Evolutionary conservation across 1,140 invertebrate species (phyloP).

Genomic region (Hestina assimilis): DNA sequence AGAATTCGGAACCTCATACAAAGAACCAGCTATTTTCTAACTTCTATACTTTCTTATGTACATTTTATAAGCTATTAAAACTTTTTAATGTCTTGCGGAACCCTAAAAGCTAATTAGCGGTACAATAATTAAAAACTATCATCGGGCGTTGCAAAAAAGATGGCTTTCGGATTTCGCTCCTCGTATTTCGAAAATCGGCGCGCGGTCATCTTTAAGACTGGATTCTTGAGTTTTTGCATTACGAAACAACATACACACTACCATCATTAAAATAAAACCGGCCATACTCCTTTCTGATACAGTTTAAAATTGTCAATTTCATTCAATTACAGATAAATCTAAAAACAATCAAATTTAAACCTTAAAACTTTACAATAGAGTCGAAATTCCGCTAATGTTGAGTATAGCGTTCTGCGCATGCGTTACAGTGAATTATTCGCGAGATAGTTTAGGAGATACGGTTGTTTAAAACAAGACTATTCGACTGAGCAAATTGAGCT

Average conservation of each 20-base stretch:
- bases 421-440: slow-evolving; percentile 64
- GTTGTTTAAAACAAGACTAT: slow-evolving; percentile 69
- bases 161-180: slow-evolving; percentile 65
- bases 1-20: too few species aligned
- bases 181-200: slow-evolving; percentile 74
- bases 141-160: slow-evolving; percentile 61
- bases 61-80: not conserved
- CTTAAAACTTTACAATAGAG: slow-evolving; percentile 3
- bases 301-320: slow-evolving; percentile 5
- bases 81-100: slow-evolving; percentile 22
- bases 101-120: slow-evolving; percentile 67
- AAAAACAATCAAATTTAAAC: not conserved
- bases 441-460: slow-evolving; percentile 69
- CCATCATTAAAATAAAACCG: slow-evolving; percentile 6
- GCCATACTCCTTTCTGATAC: slow-evolving; percentile 14
- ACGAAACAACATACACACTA: slow-evolving; percentile 29
- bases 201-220: slow-evolving; percentile 63
- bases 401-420: slow-evolving; percentile 33
- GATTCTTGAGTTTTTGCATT: slow-evolving; percentile 33
- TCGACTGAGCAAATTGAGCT: slow-evolving; percentile 70
- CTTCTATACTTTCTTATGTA: too few species aligned
- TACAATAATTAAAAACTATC: slow-evolving; percentile 66
- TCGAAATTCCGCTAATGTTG: slow-evolving; percentile 15
- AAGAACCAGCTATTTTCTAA: too few species aligned
- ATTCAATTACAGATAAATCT: not conserved